Evolutionary conservation across 2,888 invertebrate genomes (phyloP).

Genomic region (Tanaodytes sp.): DNA sequence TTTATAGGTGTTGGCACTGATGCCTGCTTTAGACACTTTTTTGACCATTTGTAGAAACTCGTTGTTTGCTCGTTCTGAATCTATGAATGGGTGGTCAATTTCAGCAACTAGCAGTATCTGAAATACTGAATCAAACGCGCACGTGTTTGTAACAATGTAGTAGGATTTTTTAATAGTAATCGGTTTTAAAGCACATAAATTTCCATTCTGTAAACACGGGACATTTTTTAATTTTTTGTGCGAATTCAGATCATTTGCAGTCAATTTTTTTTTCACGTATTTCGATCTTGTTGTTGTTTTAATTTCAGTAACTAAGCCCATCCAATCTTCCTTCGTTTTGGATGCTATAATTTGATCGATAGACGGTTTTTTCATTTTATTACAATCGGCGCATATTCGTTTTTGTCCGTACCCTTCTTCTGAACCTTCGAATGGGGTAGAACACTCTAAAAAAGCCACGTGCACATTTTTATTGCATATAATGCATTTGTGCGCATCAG

Average conservation of each 20-base stretch:
- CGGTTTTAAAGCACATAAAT: not conserved
- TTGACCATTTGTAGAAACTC: not conserved
- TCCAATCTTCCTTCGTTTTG: constrained; percentile 3
- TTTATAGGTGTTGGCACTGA: not conserved
- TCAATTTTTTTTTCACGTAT: constrained; percentile 6
- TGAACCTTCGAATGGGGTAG: not conserved
- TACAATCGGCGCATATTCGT: constrained; percentile 9
- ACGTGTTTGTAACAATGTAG: constrained; percentile 4
- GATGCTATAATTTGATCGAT: not conserved
- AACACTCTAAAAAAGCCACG: no score
- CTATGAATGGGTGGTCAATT: constrained; percentile 2
- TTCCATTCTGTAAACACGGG: constrained; percentile 3
- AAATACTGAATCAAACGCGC: constrained; percentile 11
- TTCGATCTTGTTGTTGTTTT: not conserved
- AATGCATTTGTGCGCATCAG: constrained; percentile 11
- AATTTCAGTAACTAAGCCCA: not conserved
- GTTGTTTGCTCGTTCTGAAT: not conserved
- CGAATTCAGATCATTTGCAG: not conserved
- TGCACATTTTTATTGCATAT: no score
- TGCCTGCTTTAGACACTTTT: not conserved
- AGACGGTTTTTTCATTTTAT: not conserved
- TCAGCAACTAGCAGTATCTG: constrained; percentile 12
- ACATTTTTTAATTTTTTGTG: constrained; percentile 5
- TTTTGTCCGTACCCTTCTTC: constrained; percentile 18
- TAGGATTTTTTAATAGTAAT: not conserved